Base-by-base conservation (phyloP, 2,797 vertebrate species). In the Hyperoplus immaculatus region DNA sequence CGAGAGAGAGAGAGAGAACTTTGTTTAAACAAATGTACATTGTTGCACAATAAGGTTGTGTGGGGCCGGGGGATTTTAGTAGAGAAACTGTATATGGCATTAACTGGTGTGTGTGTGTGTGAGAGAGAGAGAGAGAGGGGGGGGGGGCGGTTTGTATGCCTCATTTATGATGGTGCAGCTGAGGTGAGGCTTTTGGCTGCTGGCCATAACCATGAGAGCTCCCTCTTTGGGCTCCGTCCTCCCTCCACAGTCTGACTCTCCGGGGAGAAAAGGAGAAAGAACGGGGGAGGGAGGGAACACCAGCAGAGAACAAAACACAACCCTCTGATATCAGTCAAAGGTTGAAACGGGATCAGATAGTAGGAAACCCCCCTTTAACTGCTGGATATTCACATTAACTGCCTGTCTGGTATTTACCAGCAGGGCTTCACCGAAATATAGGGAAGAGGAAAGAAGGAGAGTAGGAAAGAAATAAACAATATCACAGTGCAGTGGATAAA, bases 271-370 rank as follows among this genome's bases (percentile, higher is more conserved):
- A 47, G 49, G 49, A 67, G 45, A 13, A 54, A 42, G 46, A 53
- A 15, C 43, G 2, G 5, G 41, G 53, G 29, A 46, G 43, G 18
- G 57, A 56, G 84, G 72, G 21, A 62, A 77, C 63, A 71, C 78
- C 76, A 82, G 65, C 66, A 69, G 43, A 75, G 66, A 56, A 78
- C 59, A 67, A 64, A 29, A 71, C 70, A 67, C 70, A 80, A 10
- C 43, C 71, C 61, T 79, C 47, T 84, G 77, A 89, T 85, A 71
- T 81, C 64, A 89, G 80, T 77, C 75, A 72, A 72, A 72, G 76
- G 72, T 80, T 85, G 75, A 84, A 79, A 77, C 58, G 51, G 65
- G 85, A 91, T 84, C 82, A 88, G 72, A 85, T 87, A 69, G 55
- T 60, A 80, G 82, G 86, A 14, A 87, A 83, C 6, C 51, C 84